Conservation (phyloP, 2,888 invertebrate species). For the Dicyrtoma fusca region DNA sequence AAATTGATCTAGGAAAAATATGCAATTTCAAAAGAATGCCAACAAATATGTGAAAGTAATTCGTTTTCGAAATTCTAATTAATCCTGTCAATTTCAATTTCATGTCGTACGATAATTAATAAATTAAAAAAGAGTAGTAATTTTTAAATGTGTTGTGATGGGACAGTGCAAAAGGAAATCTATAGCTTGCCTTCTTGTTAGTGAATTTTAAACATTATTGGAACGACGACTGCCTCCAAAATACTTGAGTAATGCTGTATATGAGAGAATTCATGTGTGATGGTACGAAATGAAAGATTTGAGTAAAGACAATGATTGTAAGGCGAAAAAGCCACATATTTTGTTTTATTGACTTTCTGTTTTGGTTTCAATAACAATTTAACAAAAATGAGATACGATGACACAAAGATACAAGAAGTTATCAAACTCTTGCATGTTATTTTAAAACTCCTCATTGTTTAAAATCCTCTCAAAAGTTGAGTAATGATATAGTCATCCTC, state of each 20-base stretch:
- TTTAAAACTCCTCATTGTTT: background rate
- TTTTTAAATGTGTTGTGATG: no score
- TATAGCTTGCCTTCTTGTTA: no score
- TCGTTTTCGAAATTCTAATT: no score
- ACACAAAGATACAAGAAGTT: constrained; percentile 21
- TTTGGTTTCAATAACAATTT: constrained; percentile 40
- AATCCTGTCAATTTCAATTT: no score
- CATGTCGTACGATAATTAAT: no score
- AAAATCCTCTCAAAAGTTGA: background rate
- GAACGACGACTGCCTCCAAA: no score
- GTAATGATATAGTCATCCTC: constrained; percentile 6
- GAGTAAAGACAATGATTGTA: background rate
- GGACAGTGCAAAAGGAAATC: no score
- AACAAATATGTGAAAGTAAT: no score
- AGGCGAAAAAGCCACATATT: constrained; percentile 34
- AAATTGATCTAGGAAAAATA: no score
- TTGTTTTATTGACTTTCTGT: constrained; percentile 44
- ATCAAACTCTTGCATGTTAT: background rate
- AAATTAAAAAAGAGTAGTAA: no score
- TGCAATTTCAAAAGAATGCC: no score
- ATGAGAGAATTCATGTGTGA: background rate
- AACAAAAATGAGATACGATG: constrained; percentile 33
- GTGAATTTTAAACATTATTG: no score
- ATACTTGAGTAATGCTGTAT: background rate
- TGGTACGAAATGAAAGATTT: background rate